Percentiles rank a stretch among this genome's conserved stretches.
Evolutionary conservation across 2,888 invertebrate genomes (phyloP).

Genomic region (Hirtodrosophila histrioides): DNA sequence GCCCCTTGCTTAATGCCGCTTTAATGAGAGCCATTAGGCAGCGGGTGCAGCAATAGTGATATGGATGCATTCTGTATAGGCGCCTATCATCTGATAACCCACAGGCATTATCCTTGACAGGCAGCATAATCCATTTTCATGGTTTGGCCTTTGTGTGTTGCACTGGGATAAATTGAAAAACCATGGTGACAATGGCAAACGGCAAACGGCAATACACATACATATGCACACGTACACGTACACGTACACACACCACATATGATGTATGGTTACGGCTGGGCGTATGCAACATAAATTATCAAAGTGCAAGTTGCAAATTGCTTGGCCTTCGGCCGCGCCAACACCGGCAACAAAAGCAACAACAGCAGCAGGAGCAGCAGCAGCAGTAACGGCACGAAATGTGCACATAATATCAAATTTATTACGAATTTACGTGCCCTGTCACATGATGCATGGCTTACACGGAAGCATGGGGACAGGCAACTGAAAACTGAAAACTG

Average conservation of each 20-base stretch:
- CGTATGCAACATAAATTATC: conserved; percentile 71
- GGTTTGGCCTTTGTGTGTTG: conserved; percentile 37
- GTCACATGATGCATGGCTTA: conserved; percentile 60
- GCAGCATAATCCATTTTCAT: conserved; percentile 62
- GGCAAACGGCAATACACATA: conserved; percentile 4
- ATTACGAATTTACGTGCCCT: conserved; percentile 71
- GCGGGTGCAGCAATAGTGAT: conserved; percentile 21
- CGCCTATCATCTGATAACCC: conserved; percentile 39
- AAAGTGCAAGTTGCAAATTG: conserved; percentile 77
- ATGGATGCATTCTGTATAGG: conserved; percentile 6
- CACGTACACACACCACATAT: conserved; percentile 11
- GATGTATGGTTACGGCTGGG: conserved; percentile 45
- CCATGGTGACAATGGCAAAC: conserved; percentile 13
- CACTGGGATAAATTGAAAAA: conserved; percentile 58
- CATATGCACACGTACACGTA: background rate
- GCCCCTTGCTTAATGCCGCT: conserved; percentile 35
- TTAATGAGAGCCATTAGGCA: conserved; percentile 62
- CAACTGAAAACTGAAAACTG: conserved; percentile 23
- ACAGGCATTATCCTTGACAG: conserved; percentile 49
- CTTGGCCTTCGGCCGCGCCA: conserved; percentile 64
- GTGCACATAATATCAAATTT: conserved; percentile 77
- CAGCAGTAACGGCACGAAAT: conserved; percentile 54
- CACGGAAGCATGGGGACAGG: conserved; percentile 10
- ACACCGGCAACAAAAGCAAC: background rate
- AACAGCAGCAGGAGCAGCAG: background rate